These are phyloP conservation scores for Erebia ligea DNA, from an alignment of 2,888 invertebrate genomes.

Conservation along the genomic window DNA sequence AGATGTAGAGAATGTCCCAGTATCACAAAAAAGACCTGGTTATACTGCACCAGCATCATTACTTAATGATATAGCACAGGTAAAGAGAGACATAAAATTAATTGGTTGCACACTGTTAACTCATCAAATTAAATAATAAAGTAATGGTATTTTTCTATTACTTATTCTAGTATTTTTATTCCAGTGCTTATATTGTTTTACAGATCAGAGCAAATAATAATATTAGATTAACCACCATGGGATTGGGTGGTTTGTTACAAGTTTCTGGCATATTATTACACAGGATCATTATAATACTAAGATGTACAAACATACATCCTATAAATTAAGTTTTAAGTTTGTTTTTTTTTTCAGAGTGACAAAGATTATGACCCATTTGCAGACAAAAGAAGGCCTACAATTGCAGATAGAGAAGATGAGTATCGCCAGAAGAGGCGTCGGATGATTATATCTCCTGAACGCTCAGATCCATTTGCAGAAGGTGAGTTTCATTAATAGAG, in stretches of 20 bases:
- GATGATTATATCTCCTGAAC: conserved; percentile 97
- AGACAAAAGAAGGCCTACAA: conserved; percentile 94
- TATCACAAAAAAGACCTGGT: conserved; percentile 88
- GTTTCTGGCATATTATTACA: too few relatives aligned
- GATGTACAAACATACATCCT: too few relatives aligned
- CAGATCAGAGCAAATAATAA: too few relatives aligned
- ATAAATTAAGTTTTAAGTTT: not conserved
- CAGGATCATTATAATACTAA: too few relatives aligned
- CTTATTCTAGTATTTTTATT: too few relatives aligned
- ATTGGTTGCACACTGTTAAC: not conserved
- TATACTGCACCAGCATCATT: conserved; percentile 94
- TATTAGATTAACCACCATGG: too few relatives aligned
- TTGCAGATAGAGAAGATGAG: conserved; percentile 98
- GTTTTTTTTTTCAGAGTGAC: conserved; percentile 85
- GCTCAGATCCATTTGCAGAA: conserved; percentile 98
- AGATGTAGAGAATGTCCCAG: conserved; percentile 91
- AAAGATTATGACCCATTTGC: conserved; percentile 98
- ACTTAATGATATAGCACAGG: conserved; percentile 95
- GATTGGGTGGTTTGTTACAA: too few relatives aligned
- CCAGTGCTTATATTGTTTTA: too few relatives aligned
- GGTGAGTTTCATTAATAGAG: conserved; percentile 81
- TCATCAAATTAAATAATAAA: not conserved
- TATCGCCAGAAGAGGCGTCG: conserved; percentile 94
- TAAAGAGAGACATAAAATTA: conserved; percentile 56
- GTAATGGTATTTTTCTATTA: not conserved